Conservation (phyloP, 2,113 vertebrate species). For the Scopus umbretta region DNA sequence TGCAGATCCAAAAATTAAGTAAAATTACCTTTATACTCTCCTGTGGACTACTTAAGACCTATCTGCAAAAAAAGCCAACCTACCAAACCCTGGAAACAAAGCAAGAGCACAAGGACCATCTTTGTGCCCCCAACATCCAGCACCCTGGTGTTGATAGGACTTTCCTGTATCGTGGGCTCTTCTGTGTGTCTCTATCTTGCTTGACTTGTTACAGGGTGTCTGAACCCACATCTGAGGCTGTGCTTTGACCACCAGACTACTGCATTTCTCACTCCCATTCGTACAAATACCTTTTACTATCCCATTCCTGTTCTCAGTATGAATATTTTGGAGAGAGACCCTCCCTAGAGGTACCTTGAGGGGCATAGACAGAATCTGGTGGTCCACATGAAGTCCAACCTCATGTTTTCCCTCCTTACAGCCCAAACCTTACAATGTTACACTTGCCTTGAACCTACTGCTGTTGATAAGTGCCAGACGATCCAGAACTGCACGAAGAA, state of each 20-base stretch:
- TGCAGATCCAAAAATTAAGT: background rate
- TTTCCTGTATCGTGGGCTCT: accelerated
- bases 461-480: background rate
- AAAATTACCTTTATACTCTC: background rate
- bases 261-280: background rate
- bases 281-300: accelerated
- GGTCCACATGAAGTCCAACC: background rate
- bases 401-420: background rate
- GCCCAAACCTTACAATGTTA: conserved; percentile 12
- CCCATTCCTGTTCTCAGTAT: no score
- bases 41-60: background rate
- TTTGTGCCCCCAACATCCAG: background rate
- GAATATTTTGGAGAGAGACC: background rate
- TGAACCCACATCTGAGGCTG: background rate
- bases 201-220: background rate
- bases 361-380: no score
- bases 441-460: background rate
- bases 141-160: background rate
- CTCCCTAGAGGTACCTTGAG: background rate
- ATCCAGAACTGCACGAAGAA: background rate
- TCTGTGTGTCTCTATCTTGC: background rate
- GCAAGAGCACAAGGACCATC: background rate
- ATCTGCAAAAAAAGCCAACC: background rate
- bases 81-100: background rate
- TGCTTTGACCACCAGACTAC: background rate